Conservation (phyloP, 92 coral and sea anemone species). For the Porites evermanni region DNA sequence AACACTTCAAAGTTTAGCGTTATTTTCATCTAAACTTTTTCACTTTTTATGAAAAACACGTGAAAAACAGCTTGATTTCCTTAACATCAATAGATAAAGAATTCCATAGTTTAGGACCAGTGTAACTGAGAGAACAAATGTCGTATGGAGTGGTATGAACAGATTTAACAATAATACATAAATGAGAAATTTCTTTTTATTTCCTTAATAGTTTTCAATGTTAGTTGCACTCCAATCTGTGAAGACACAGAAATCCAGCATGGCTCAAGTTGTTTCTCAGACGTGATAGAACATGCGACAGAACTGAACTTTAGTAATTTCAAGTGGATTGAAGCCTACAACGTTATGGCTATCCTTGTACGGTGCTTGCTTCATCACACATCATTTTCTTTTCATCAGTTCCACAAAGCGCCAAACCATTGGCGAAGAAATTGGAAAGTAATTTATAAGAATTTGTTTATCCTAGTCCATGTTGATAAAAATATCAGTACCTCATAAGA, state of each 20-base stretch:
- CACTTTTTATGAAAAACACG: too few species aligned
- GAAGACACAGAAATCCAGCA: slow-evolving; percentile 16
- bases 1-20: too few species aligned
- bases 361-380: slow-evolving; percentile 37
- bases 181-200: slow-evolving; percentile 13
- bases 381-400: not conserved
- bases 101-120: too few species aligned
- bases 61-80: too few species aligned
- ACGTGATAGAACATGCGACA: slow-evolving; percentile 45
- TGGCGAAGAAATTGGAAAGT: not conserved
- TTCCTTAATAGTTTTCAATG: slow-evolving; percentile 10
- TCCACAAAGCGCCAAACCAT: slow-evolving; percentile 21
- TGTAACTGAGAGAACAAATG: too few species aligned
- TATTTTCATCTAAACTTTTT: too few species aligned
- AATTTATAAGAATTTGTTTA: not conserved
- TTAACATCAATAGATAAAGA: too few species aligned
- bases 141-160: too few species aligned
- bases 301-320: slow-evolving; percentile 34
- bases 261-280: not conserved
- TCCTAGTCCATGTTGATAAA: slow-evolving; percentile 41
- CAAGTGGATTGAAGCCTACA: slow-evolving; percentile 37
- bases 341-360: slow-evolving; percentile 19
- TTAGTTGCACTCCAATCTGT: not conserved
- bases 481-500: not conserved
- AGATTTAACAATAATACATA: too few species aligned